These are phyloP conservation scores for Nesometra sesokonis DNA, from an alignment of 35 echinoderm and acorn worm genomes.

Conservation along the genomic window DNA sequence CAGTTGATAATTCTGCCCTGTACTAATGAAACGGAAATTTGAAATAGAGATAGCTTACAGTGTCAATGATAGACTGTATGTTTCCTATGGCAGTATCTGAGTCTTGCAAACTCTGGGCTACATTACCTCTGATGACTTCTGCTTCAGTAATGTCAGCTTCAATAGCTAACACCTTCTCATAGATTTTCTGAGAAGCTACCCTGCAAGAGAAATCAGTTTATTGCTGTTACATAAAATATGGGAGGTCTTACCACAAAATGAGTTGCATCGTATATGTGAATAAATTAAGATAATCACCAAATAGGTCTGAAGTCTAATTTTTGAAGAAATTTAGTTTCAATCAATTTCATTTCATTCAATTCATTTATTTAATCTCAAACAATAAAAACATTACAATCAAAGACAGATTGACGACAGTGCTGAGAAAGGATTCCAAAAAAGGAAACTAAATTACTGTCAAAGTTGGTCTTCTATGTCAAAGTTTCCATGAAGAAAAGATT, in stretches of 20 bases:
- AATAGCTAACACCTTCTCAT: constrained; percentile 16
- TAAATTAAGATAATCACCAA: too few relatives aligned
- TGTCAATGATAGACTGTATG: constrained; percentile 16
- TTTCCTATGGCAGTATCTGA: constrained; percentile 23
- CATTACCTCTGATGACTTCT: constrained; percentile 1
- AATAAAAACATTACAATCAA: too few relatives aligned
- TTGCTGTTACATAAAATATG: not conserved
- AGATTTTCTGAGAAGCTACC: constrained; percentile 28
- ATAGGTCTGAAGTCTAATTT: too few relatives aligned
- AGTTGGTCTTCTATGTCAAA: too few relatives aligned
- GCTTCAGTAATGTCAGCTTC: constrained; percentile 46
- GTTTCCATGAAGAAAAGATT: too few relatives aligned
- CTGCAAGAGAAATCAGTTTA: constrained; percentile 20
- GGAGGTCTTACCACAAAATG: too few relatives aligned
- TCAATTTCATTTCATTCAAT: too few relatives aligned
- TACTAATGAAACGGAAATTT: not conserved
- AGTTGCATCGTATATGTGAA: not conserved
- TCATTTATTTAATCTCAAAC: too few relatives aligned
- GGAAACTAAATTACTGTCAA: too few relatives aligned
- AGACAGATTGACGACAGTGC: too few relatives aligned
- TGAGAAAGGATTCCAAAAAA: too few relatives aligned
- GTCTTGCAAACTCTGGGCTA: not conserved
- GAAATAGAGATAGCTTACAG: constrained; percentile 41
- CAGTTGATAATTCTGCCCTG: not conserved
- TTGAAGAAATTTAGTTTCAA: not conserved